phyloP scores from a whole-genome alignment of 2,797 vertebrate species.

The Steatocranus sp. region DNA sequence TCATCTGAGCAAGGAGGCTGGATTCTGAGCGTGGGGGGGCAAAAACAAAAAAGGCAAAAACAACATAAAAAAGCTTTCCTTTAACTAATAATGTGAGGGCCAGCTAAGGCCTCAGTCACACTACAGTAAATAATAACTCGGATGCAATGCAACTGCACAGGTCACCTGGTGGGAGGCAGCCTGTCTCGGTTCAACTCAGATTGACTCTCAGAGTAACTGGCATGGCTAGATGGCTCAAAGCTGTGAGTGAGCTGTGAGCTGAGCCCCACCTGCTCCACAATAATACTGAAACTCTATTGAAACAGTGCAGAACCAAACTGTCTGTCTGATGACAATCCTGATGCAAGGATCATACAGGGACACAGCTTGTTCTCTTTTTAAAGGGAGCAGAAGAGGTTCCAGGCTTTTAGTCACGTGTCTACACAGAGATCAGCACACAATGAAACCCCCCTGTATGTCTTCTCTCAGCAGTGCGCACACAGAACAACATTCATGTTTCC shows the following conservation, averaged over 20 bases:
- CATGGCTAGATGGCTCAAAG: not conserved
- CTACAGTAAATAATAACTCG: fast-evolving
- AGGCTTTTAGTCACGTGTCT: not conserved
- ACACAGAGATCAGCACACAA: not conserved
- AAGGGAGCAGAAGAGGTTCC: not conserved
- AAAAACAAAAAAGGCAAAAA: not conserved
- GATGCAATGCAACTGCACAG: not conserved
- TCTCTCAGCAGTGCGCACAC: not conserved
- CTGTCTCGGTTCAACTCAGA: not conserved
- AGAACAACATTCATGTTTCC: not conserved
- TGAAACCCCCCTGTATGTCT: not conserved
- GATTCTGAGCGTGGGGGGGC: not conserved
- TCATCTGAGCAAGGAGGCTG: not conserved
- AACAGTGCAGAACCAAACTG: not conserved
- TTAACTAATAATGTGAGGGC: not conserved
- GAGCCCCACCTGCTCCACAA: not conserved
- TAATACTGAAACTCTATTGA: not conserved
- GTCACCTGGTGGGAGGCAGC: not conserved
- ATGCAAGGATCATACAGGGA: not conserved
- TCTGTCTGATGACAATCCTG: not conserved
- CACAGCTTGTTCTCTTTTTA: not conserved
- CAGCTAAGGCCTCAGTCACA: not conserved
- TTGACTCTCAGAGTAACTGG: not conserved
- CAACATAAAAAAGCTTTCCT: not conserved
- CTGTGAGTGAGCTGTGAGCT: not conserved